Conservation (phyloP, 2,797 vertebrate species). For the Typhlichthys eigenmanni region DNA sequence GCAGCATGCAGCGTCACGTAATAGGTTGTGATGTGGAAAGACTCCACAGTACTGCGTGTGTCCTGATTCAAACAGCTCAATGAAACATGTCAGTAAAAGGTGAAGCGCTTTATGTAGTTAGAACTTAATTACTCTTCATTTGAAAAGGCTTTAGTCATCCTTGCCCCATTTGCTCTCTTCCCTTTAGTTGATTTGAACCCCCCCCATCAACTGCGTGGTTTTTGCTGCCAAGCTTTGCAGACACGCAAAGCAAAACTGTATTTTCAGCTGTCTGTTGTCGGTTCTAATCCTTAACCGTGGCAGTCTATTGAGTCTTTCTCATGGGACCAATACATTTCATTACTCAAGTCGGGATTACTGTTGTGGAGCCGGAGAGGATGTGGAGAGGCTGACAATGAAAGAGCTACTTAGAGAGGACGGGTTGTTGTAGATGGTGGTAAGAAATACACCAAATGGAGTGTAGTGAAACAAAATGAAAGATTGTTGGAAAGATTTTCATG, state of each 20-base stretch:
- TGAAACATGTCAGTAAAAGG: conserved; percentile 13
- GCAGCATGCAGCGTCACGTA: neutral
- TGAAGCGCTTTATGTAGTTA: conserved; percentile 5
- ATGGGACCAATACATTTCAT: conserved; percentile 37
- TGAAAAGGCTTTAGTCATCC: conserved; percentile 13
- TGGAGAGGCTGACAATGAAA: conserved; percentile 50
- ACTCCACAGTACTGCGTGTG: neutral
- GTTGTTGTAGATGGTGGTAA: conserved; percentile 1
- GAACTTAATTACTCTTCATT: conserved; percentile 14
- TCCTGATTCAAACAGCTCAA: conserved; percentile 5
- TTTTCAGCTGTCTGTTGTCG: conserved; percentile 46
- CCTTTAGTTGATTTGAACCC: conserved; percentile 39
- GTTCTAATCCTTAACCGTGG: conserved; percentile 48
- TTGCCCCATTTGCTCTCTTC: conserved; percentile 23
- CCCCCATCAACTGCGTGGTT: conserved; percentile 24
- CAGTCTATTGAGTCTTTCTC: conserved; percentile 46
- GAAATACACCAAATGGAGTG: conserved; percentile 1
- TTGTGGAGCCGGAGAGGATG: conserved; percentile 53
- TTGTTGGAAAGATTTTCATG: conserved; percentile 61
- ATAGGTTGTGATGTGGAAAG: neutral
- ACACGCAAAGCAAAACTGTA: conserved; percentile 35
- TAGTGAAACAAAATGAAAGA: conserved; percentile 43
- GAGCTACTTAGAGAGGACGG: conserved; percentile 23
- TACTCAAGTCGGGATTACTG: conserved; percentile 37
- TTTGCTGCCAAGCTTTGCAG: conserved; percentile 38